Evolutionary conservation across 2,113 vertebrate genomes (phyloP).

Genomic region (Eira barbara): DNA sequence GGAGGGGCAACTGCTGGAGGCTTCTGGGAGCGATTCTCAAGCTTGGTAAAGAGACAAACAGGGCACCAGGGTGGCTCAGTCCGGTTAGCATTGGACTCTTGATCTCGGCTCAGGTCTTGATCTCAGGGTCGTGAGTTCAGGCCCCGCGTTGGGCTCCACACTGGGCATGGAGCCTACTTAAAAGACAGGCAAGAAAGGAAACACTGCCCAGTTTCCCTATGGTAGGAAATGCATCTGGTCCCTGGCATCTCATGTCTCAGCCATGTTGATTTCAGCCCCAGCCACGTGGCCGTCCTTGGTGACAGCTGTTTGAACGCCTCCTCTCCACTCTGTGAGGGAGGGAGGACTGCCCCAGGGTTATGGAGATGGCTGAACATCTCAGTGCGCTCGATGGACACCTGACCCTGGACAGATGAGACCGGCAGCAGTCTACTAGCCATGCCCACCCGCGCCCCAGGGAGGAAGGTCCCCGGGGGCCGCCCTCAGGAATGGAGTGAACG

Average conservation of each 20-base stretch:
- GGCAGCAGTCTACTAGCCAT: background rate
- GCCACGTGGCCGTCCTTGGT: background rate
- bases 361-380: too few relatives aligned
- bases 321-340: background rate
- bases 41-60: background rate
- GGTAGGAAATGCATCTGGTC: background rate
- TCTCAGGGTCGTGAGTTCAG: background rate
- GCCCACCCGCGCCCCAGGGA: background rate
- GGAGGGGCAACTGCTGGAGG: background rate
- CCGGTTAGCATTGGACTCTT: background rate
- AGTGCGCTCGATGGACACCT: background rate
- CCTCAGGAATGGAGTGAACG: background rate
- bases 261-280: background rate
- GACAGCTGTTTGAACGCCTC: background rate
- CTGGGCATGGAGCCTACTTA: background rate
- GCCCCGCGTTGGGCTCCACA: background rate
- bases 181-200: background rate
- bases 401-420: background rate
- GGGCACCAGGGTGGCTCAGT: background rate
- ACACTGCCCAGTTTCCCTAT: background rate
- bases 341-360: background rate
- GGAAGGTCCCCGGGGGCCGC: accelerated
- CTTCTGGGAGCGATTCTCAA: background rate
- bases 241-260: too few relatives aligned
- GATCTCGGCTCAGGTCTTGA: background rate